Evolutionary conservation across 2,113 vertebrate species (phyloP).

Genomic region (Smithornis capensis): DNA sequence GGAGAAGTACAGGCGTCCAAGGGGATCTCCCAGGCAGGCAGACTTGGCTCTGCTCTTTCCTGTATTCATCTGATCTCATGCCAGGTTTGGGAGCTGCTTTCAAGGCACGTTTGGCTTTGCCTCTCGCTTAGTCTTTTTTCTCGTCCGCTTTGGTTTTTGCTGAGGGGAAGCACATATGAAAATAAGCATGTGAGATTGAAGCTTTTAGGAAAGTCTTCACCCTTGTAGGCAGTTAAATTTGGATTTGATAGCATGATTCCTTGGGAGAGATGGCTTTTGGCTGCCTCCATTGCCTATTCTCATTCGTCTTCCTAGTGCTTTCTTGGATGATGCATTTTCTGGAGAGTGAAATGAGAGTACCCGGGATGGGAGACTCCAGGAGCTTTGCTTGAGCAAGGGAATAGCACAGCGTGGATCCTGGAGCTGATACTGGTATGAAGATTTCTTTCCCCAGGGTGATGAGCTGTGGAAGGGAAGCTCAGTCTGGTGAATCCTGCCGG

Average conservation of each 20-base stretch:
- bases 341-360: not conserved
- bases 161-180: not conserved
- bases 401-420: accelerated
- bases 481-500: not conserved
- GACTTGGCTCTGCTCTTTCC: not conserved
- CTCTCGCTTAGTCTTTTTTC: not conserved
- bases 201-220: not conserved
- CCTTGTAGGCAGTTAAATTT: not conserved
- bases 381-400: not conserved
- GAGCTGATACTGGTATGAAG: not conserved
- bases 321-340: not conserved
- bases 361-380: not conserved
- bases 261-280: not conserved
- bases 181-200: not conserved
- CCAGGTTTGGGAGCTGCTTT: conserved; percentile 7
- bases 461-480: accelerated
- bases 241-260: not conserved
- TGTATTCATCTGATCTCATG: conserved; percentile 22
- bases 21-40: not conserved
- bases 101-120: not conserved
- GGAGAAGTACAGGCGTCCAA: accelerated
- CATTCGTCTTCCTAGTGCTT: not conserved
- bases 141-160: not conserved
- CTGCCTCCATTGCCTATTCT: not conserved
- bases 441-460: not conserved